Evolutionary conservation across 2,888 invertebrate genomes (phyloP).

Genomic region (Xestia rhomboidea): DNA sequence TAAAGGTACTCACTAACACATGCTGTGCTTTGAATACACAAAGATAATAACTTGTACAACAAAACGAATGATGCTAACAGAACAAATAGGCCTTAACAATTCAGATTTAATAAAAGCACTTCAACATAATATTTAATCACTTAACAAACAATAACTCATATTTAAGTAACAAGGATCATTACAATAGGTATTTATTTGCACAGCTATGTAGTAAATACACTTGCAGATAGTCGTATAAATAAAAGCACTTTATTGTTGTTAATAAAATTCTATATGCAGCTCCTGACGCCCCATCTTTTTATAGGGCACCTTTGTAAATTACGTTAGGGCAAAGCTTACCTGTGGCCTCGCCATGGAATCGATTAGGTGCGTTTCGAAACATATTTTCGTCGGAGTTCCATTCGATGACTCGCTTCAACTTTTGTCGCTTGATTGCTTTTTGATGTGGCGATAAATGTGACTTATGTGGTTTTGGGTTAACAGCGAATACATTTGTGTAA

Average conservation of each 20-base stretch:
- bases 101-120: conserved; percentile 33
- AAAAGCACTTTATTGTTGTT: conserved; percentile 72
- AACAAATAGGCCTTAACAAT: conserved; percentile 16
- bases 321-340: conserved; percentile 79
- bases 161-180: conserved; percentile 55
- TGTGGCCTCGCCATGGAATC: conserved; percentile 79
- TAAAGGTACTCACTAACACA: conserved; percentile 13
- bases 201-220: conserved; percentile 59
- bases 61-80: conserved; percentile 14
- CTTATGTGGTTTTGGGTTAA: conserved; percentile 87
- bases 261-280: conserved; percentile 71
- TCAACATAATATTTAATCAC: conserved; percentile 46
- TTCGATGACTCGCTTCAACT: conserved; percentile 83
- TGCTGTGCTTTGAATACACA: not conserved
- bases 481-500: conserved; percentile 83
- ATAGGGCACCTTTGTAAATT: conserved; percentile 78
- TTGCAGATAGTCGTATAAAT: conserved; percentile 66
- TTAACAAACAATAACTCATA: conserved; percentile 43
- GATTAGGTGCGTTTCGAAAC: conserved; percentile 84
- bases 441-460: conserved; percentile 90
- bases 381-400: conserved; percentile 78
- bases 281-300: conserved; percentile 76
- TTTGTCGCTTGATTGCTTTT: conserved; percentile 90
- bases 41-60: conserved; percentile 9
- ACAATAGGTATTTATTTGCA: conserved; percentile 60